Conservation (phyloP, 2,113 vertebrate species). For the Centrocercus urophasianus region DNA sequence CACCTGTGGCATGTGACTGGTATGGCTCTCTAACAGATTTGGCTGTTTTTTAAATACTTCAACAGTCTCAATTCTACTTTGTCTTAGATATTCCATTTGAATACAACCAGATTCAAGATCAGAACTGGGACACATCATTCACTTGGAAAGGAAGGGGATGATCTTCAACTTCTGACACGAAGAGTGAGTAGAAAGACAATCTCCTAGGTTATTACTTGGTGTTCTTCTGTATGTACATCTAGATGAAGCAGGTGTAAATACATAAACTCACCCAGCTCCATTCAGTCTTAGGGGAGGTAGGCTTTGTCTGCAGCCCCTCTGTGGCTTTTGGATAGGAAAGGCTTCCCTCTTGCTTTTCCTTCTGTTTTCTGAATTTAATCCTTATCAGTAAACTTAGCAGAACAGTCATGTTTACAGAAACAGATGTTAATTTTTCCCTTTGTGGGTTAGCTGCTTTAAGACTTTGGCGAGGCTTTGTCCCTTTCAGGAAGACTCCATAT, state of each 20-base stretch:
- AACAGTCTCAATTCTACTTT: neutral
- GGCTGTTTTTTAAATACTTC: neutral
- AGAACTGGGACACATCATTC: neutral
- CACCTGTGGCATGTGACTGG: neutral
- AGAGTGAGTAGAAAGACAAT: neutral
- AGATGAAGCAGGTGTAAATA: neutral
- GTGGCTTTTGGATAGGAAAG: neutral
- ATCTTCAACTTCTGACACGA: neutral
- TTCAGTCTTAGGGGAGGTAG: neutral
- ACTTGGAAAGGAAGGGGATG: neutral
- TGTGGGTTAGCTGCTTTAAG: neutral
- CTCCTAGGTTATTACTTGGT: neutral
- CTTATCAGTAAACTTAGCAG: neutral
- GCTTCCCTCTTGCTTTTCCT: neutral
- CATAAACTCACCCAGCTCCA: neutral
- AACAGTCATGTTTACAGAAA: neutral
- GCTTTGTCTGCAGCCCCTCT: neutral
- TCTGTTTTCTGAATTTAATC: neutral
- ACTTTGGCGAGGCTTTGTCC: rapidly evolving
- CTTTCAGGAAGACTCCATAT: neutral
- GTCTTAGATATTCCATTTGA: neutral
- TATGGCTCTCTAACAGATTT: neutral
- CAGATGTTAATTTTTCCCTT: neutral
- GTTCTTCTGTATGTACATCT: neutral
- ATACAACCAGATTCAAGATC: neutral